Evolutionary conservation across 2,113 vertebrate species (phyloP).

Genomic region (Erinaceus europaeus): DNA sequence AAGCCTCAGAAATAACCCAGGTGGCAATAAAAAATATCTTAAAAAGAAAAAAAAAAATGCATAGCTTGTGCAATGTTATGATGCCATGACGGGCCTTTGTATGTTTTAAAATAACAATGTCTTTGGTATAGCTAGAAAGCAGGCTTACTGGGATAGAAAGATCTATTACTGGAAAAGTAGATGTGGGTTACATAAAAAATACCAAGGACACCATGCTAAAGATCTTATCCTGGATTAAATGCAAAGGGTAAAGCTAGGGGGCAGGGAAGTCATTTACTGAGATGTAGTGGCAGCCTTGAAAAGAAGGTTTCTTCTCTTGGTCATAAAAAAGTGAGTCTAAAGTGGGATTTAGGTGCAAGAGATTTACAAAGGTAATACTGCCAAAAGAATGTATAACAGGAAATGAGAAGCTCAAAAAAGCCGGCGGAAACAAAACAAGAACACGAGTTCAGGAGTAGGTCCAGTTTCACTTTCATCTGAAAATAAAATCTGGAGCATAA

Average conservation of each 20-base stretch:
- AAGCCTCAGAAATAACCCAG: too few species aligned
- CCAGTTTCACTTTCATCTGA: not conserved
- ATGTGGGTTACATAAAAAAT: not conserved
- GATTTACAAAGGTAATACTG: not conserved
- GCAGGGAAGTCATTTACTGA: not conserved
- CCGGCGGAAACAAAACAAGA: not conserved
- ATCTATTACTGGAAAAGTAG: not conserved
- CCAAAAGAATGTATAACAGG: not conserved
- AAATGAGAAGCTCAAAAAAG: not conserved
- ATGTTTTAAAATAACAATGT: not conserved
- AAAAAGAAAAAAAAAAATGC: too few species aligned
- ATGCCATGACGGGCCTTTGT: not conserved
- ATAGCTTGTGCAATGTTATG: not conserved
- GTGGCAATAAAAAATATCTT: too few species aligned
- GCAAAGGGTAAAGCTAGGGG: not conserved
- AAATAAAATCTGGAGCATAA: not conserved
- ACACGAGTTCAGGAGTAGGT: not conserved
- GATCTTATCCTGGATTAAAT: not conserved
- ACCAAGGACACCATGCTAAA: not conserved
- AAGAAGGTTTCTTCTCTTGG: not conserved
- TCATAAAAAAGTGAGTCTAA: not conserved
- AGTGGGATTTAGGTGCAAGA: not conserved
- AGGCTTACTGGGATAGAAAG: not conserved
- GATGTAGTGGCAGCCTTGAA: not conserved
- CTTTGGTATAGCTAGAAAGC: not conserved